Conservation (phyloP, 2,888 invertebrate genomes). For the Ochlodes sylvanus region DNA sequence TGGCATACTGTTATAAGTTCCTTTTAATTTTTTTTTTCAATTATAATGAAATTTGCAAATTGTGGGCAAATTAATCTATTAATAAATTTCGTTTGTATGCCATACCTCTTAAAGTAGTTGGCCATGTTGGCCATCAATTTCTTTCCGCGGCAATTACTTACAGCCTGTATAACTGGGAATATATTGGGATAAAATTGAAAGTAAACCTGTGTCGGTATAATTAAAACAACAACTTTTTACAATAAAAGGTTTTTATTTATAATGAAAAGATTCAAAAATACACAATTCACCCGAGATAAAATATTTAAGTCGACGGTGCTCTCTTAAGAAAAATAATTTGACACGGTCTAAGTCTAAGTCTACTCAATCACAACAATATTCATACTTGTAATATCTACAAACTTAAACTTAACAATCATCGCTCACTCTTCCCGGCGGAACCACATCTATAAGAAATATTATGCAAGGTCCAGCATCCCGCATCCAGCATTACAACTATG, state of each 20-base stretch:
- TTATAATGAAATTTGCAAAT: too few species aligned
- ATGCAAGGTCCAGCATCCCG: too few species aligned
- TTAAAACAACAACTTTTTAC: constrained; percentile 39
- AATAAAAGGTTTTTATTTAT: constrained; percentile 57
- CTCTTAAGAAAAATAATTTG: constrained; percentile 56
- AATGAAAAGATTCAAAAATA: constrained; percentile 70
- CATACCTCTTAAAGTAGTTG: too few species aligned
- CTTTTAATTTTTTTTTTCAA: too few species aligned
- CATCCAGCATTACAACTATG: too few species aligned
- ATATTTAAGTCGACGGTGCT: constrained; percentile 58
- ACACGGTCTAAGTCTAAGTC: constrained; percentile 48
- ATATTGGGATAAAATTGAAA: background rate
- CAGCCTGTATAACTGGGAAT: background rate
- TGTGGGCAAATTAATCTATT: too few species aligned
- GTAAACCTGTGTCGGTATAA: background rate
- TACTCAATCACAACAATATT: constrained; percentile 51
- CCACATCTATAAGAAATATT: too few species aligned
- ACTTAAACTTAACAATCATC: constrained; percentile 43
- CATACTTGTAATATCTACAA: constrained; percentile 45
- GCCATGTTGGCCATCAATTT: too few species aligned
- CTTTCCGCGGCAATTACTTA: background rate
- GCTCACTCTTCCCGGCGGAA: constrained; percentile 2
- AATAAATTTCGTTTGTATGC: too few species aligned
- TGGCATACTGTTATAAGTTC: too few species aligned
- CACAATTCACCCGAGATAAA: constrained; percentile 60